Base-by-base conservation (phyloP, 2,797 vertebrate species). In the Threskiornis aethiopicus region DNA sequence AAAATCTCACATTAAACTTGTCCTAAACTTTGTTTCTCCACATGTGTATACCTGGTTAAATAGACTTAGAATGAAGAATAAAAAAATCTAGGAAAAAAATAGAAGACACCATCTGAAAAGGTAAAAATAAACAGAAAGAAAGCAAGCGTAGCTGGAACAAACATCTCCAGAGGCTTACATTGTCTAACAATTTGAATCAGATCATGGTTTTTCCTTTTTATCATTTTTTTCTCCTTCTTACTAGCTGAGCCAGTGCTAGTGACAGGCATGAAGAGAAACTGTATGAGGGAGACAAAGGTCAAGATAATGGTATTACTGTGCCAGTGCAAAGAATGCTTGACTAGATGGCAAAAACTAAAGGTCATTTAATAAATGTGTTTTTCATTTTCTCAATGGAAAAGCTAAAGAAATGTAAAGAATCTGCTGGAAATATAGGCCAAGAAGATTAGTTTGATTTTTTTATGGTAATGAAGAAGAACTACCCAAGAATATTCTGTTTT, bases 341-440 rank as follows among this genome's bases (percentile, higher is more conserved):
- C 70, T 95, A 89, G 75, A 81, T 54, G 58, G 87, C 44, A 87
- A 95, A 95, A 94, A 82, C 59, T 77, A 95, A 96, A 94, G 86
- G 94, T 97, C 94, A 97, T 90, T 89, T 93, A 81, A 92, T 90
- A 89, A 96, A 90, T 9, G 44, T 77, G 44, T 14, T 92, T 93
- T 97, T 93, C 73, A 96, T 94, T 93, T 95, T 94, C 86, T 94
- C 75, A 71, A n/a, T 52, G 64, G 67, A 89, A 97, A 73, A 90
- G 33, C 35, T 49, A 87, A 33, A 83, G 47, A 87, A 92, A 91
- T 66, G 10, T 52, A 91, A 80, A 84, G 80, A 93, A 70, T 67
- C 37, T 21, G 1, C 33, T 77, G 20, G 21, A 96, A 90, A 70
- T 69, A 47, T 22, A 79, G 88, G n/a, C 35, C 70, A 90, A 75